Base-by-base conservation (phyloP, 2,797 vertebrate genomes). In the Artibeus jamaicensis region DNA sequence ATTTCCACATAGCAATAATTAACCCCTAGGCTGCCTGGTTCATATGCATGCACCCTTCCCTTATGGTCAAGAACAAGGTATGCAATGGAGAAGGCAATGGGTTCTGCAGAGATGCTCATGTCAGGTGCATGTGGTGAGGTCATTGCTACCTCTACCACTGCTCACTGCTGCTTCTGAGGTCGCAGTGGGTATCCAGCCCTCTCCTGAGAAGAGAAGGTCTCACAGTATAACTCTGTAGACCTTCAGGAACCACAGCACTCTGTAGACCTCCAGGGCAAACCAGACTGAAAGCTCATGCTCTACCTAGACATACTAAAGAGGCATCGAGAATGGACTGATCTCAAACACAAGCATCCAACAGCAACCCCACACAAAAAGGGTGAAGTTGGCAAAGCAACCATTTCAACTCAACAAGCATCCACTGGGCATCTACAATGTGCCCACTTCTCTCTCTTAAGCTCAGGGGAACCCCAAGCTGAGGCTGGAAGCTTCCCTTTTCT, bases 41-140 rank as follows among this genome's bases (percentile, higher is more conserved):
- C 19, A 1, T 0, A 1, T 22, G 37, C 59, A 46, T 3, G 3
- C 4, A 8, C 22, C 6, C 34, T 11, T 26, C 44, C 42, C n/a
- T 10, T 9, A 37, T 6, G 62, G 53, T 55, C 62, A 50, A 65
- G 32, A 48, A 53, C 62, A 10, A 62, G 24, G 16, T 18, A 3
- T 39, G 26, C 84, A 16, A 15, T 8, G 16, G 44, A 19, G 77
- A 18, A 3, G 6, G 3, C 0, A 1, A 39, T 0, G 9, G 32
- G 12, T 22, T 48, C 26, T 70, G 11, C 44, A 26, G 79, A 89
- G 24, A 8, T 26, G 18, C 32, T 73, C 37, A 6, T 0, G 14
- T 50, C 46, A 65, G 21, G 14, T 29, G n/a, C 55, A 6, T n/a
- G 32, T 5, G 2, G 15, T 21, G 46, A 3, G 26, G 55, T 89